Evolutionary conservation across 2,888 invertebrate genomes (phyloP), one percentile per base, ranked within the genome.

Genomic region (Willowsia nigromaculata): DNA sequence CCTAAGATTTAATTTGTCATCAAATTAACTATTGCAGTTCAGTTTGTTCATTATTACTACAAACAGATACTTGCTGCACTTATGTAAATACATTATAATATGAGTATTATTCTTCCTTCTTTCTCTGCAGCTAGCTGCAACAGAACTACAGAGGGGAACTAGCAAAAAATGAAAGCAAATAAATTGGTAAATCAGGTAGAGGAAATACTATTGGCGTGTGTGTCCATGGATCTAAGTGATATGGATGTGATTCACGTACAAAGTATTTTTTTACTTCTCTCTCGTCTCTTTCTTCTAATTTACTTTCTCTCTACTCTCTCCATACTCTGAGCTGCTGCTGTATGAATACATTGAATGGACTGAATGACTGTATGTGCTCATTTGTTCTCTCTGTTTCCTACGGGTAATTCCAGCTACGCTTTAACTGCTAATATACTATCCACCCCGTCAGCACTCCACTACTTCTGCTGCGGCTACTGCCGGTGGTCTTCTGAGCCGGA

Each of bases 71-170:
- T 40, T 37, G 53, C 62, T 82, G 9, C 65, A 62, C 62, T 82
- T n/a, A 82, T 53, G 47, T 50, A 50, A 59, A n/a, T 80, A 30
- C 56, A 80, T 59, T 40, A 59, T 25, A 22, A 80, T 9, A 56
- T 37, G 56, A 30, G 59, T 80, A 80, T 80, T 40, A 25, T 43
- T 56, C 37, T 74, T 27, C 40, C 81, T 74, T 88, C 82, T 82
- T 82, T 82, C 74, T 84, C 65, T 76, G 47, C 30, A 80, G 83
- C 88, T 88, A 84, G 88, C 88, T 88, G 84, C 88, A 65, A 47
- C 83, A 50, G 56, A 84, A 88, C 88, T 88, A 88, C 85, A 59
- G 22, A 27, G 15, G 80, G 22, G 62, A 50, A 85, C 53, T 22
- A 30, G 50, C 56, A 76, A 74, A 71, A 76, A 47, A 59, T 50